A percentile compares a stretch with the other conserved stretches of the same genome.
Evolutionary conservation across 2,888 invertebrate genomes (phyloP).

Genomic region (Amblyjoppa proteus): DNA sequence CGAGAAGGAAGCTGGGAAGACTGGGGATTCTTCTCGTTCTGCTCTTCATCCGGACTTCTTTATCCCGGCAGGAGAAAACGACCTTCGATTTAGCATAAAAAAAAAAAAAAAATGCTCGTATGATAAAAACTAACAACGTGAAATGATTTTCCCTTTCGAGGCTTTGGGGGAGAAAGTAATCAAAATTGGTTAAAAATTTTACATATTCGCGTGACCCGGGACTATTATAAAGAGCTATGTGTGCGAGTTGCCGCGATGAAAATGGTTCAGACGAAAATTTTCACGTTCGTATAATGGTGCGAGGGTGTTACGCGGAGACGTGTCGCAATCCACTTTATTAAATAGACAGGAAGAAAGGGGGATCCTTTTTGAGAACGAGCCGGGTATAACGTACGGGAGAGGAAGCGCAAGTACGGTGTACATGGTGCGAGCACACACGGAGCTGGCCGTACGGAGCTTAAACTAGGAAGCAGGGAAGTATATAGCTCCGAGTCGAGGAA

Average conservation of each 20-base stretch:
- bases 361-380: constrained; percentile 1
- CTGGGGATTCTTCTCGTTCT: neutral
- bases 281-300: constrained; percentile 28
- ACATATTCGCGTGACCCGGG: neutral
- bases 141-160: too few species aligned
- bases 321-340: constrained; percentile 60
- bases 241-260: neutral
- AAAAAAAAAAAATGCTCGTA: neutral
- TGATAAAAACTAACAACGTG: neutral
- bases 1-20: neutral
- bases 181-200: too few species aligned
- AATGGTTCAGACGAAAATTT: constrained; percentile 14
- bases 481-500: constrained; percentile 33
- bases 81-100: neutral
- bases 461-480: constrained; percentile 11
- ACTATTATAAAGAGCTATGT: neutral
- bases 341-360: constrained; percentile 40
- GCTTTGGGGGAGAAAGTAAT: too few species aligned
- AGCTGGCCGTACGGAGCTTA: constrained; percentile 27
- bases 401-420: constrained; percentile 13
- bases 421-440: constrained; percentile 12
- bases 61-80: neutral
- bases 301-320: constrained; percentile 26
- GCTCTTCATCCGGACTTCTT: neutral
- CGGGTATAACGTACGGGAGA: constrained; percentile 1